These are phyloP conservation scores for Melinopterus prodromus DNA, from an alignment of 2,888 invertebrate genomes.

Conservation along the genomic window DNA sequence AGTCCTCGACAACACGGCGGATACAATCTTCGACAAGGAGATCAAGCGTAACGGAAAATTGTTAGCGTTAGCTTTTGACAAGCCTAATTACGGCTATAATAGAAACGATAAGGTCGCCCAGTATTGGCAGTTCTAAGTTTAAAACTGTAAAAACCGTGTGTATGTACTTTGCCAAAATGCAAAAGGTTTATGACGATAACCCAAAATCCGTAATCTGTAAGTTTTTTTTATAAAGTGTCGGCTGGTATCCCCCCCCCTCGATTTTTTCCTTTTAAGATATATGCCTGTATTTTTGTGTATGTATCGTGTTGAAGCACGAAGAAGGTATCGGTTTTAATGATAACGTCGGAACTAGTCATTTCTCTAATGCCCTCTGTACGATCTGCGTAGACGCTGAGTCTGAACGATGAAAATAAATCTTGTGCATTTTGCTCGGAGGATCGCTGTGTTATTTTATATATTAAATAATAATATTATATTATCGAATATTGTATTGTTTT, in stretches of 20 bases:
- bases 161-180: constrained; percentile 28
- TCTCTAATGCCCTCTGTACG: neutral
- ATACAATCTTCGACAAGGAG: constrained; percentile 80
- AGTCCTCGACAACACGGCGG: constrained; percentile 70
- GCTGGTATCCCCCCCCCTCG: neutral
- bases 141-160: neutral
- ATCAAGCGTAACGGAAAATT: constrained; percentile 77
- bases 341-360: constrained; percentile 14
- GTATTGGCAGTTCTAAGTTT: constrained; percentile 67
- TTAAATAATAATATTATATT: constrained; percentile 16
- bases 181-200: constrained; percentile 31
- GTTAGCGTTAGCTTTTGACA: constrained; percentile 79
- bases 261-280: neutral
- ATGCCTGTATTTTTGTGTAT: neutral
- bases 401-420: constrained; percentile 27
- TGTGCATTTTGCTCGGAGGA: constrained; percentile 33
- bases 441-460: constrained; percentile 29
- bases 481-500: constrained; percentile 31
- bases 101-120: constrained; percentile 72
- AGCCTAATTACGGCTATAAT: constrained; percentile 68
- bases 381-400: neutral
- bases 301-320: neutral
- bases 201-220: constrained; percentile 1
- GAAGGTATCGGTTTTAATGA: constrained; percentile 11
- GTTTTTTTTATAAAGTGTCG: constrained; percentile 7